phyloP scores from a whole-genome alignment of 37 sponge, comb jelly and placozoan genomes.

The Trichoplax adhaerens region DNA sequence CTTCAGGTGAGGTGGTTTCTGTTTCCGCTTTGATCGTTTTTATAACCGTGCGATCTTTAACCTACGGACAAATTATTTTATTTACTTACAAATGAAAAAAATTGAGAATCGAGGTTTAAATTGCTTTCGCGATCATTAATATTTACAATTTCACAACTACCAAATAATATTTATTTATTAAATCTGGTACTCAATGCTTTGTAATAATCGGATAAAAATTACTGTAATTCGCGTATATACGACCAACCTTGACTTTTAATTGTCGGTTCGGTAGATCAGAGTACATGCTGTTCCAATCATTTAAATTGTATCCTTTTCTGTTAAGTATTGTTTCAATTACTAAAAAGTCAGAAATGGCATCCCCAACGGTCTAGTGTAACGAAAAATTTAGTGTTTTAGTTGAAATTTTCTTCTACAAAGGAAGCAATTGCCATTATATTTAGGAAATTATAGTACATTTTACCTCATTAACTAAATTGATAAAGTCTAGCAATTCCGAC shows the following conservation, averaged over 20 bases:
- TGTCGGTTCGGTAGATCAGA: conserved; percentile 71
- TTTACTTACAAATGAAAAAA: no score
- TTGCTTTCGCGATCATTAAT: no score
- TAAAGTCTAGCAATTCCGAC: no score
- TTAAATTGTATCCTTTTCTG: conserved; percentile 41
- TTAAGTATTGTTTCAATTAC: conserved; percentile 62
- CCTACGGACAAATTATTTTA: conserved; percentile 6
- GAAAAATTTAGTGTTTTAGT: neutral
- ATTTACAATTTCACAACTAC: no score
- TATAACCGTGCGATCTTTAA: conserved; percentile 43
- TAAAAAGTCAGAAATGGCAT: conserved; percentile 74
- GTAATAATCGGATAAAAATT: neutral
- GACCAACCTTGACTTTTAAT: conserved; percentile 53
- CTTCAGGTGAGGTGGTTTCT: conserved; percentile 34
- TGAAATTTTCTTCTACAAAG: neutral
- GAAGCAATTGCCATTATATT: neutral
- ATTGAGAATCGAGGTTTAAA: no score
- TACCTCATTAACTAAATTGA: no score
- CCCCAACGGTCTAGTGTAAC: conserved; percentile 57
- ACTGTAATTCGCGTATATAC: neutral
- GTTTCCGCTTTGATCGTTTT: conserved; percentile 67
- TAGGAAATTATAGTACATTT: neutral
- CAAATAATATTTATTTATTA: neutral
- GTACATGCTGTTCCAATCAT: conserved; percentile 53
- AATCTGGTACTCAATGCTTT: neutral